phyloP scores from a whole-genome alignment of 2,888 invertebrate species.

The Cynaeus angustus region DNA sequence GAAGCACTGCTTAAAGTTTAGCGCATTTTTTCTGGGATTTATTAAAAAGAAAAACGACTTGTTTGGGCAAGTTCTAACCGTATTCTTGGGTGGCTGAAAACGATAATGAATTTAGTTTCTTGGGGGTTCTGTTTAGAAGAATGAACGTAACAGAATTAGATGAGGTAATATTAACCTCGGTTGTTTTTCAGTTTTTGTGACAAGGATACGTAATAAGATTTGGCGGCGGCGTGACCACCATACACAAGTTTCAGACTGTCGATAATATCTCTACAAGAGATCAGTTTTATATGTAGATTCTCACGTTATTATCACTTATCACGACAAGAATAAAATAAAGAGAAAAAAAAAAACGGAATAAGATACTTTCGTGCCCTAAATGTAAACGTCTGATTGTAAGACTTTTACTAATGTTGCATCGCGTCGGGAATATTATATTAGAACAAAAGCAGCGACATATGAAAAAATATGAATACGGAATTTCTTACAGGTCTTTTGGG shows the following conservation, averaged over 20 bases:
- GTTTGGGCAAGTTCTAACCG: slow-evolving; percentile 20
- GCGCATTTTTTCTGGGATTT: not conserved
- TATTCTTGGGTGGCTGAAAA: slow-evolving; percentile 22
- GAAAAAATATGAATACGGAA: slow-evolving; percentile 30
- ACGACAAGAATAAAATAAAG: too few species aligned
- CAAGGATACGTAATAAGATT: slow-evolving; percentile 3
- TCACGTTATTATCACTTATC: too few species aligned
- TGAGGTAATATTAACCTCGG: slow-evolving; percentile 22
- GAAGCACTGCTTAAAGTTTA: too few species aligned
- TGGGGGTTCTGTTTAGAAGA: slow-evolving; percentile 16
- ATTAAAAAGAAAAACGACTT: slow-evolving; percentile 17
- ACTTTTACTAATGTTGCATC: slow-evolving; percentile 8
- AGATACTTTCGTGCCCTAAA: too few species aligned
- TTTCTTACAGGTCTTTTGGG: not conserved
- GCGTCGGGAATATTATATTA: slow-evolving; percentile 14
- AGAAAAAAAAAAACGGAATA: too few species aligned
- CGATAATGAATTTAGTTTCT: slow-evolving; percentile 36
- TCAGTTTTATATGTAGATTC: too few species aligned
- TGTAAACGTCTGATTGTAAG: slow-evolving; percentile 15
- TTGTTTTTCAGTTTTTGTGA: slow-evolving; percentile 17
- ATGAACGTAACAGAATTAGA: slow-evolving; percentile 23
- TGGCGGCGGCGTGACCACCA: slow-evolving; percentile 9
- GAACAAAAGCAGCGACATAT: slow-evolving; percentile 17
- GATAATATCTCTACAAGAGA: too few species aligned
- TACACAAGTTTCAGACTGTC: not conserved